phyloP scores from a whole-genome alignment of 2,797 vertebrate species.

The Phyllotis vaccarum region DNA sequence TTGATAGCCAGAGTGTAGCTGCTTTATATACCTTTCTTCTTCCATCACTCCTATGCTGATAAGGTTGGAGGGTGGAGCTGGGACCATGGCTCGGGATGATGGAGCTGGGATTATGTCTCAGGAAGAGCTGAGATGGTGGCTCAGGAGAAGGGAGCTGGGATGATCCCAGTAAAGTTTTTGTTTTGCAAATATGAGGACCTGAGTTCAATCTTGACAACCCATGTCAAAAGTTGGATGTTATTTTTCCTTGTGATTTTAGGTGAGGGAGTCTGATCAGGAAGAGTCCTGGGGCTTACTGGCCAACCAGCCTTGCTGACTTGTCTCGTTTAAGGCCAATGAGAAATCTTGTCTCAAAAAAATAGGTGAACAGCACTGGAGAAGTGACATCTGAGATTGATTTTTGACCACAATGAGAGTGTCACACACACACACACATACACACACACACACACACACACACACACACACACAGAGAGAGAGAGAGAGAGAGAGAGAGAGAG shows the following conservation, averaged over 20 bases:
- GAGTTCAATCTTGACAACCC: background rate
- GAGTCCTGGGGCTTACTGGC: too few relatives aligned
- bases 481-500: too few relatives aligned
- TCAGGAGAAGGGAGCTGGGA: background rate
- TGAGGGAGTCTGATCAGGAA: background rate
- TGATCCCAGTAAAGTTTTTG: background rate
- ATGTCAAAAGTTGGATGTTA: background rate
- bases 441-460: background rate
- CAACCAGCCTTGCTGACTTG: background rate
- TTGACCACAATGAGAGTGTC: background rate
- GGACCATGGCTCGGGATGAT: background rate
- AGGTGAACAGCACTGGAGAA: background rate
- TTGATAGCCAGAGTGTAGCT: background rate
- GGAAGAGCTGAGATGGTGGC: background rate
- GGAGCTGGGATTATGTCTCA: background rate
- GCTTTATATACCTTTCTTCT: background rate
- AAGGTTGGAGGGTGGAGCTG: background rate
- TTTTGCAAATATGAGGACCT: background rate
- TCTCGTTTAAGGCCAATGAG: background rate
- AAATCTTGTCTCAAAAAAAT: background rate
- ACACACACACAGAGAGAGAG: too few relatives aligned
- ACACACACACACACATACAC: background rate
- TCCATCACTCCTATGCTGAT: background rate
- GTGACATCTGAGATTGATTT: background rate
- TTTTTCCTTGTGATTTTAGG: background rate